Evolutionary conservation across 2,888 invertebrate species (phyloP).

Genomic region (Mellilla xanthometata): DNA sequence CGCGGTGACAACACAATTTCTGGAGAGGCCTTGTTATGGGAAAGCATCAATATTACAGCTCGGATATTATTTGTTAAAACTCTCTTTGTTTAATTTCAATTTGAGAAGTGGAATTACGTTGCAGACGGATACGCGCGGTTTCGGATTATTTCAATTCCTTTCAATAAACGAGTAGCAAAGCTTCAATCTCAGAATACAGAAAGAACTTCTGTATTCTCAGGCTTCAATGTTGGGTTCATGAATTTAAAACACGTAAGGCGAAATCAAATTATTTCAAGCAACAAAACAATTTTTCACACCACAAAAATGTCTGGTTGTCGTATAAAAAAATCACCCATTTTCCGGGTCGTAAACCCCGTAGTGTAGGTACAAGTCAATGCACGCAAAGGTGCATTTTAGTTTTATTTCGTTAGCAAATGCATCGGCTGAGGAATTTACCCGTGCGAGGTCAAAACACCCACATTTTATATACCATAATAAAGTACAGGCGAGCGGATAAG

Average conservation of each 20-base stretch:
- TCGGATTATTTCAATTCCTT: too few relatives aligned
- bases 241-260: too few relatives aligned
- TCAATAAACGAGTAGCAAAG: too few relatives aligned
- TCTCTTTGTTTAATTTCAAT: too few relatives aligned
- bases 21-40: not conserved
- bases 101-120: too few relatives aligned
- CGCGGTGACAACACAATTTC: slow-evolving; percentile 14
- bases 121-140: too few relatives aligned
- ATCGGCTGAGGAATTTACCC: slow-evolving; percentile 51
- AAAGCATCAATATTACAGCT: not conserved
- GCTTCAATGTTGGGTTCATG: too few relatives aligned
- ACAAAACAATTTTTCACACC: slow-evolving; percentile 5
- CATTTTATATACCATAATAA: slow-evolving; percentile 43
- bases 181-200: too few relatives aligned
- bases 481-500: slow-evolving; percentile 38
- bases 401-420: slow-evolving; percentile 41
- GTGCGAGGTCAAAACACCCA: slow-evolving; percentile 51
- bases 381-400: slow-evolving; percentile 19
- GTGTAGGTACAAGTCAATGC: slow-evolving; percentile 26
- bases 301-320: too few relatives aligned
- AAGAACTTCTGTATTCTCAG: too few relatives aligned
- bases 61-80: not conserved
- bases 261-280: too few relatives aligned
- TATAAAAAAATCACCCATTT: too few relatives aligned
- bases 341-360: slow-evolving; percentile 48